These are phyloP conservation scores for Agonopterix heracliana DNA, from an alignment of 2,888 invertebrate species.

Conservation along the genomic window DNA sequence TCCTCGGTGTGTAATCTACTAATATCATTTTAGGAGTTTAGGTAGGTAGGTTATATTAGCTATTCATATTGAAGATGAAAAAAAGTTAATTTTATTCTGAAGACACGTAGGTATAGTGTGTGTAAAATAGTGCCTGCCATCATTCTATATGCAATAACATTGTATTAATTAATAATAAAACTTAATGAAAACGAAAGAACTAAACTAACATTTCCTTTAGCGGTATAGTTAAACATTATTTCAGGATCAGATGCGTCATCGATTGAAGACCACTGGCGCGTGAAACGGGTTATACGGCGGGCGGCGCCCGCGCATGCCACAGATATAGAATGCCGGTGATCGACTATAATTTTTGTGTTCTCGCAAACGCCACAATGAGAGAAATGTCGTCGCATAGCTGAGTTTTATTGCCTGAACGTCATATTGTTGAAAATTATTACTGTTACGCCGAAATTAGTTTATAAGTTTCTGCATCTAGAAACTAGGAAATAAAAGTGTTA, in stretches of 20 bases:
- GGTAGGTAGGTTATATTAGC: no score
- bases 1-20: no score
- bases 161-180: neutral
- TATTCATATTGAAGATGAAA: no score
- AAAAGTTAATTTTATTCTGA: no score
- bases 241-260: slow-evolving; percentile 29
- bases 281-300: slow-evolving; percentile 71
- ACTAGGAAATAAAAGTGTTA: no score
- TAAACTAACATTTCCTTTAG: no score
- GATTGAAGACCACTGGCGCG: slow-evolving; percentile 64
- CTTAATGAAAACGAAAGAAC: neutral
- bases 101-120: no score
- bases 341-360: slow-evolving; percentile 75
- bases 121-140: no score
- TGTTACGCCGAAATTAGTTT: neutral
- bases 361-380: slow-evolving; percentile 52
- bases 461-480: no score
- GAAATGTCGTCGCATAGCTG: slow-evolving; percentile 34
- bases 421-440: slow-evolving; percentile 7
- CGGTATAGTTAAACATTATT: neutral
- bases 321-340: slow-evolving; percentile 73
- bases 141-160: no score
- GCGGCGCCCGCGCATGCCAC: slow-evolving; percentile 44
- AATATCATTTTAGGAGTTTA: no score
- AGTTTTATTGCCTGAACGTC: slow-evolving; percentile 5